Evolutionary conservation across 2,797 vertebrate genomes (phyloP), one percentile per base, ranked within the genome.

Genomic region (Enteromius treurensis): DNA sequence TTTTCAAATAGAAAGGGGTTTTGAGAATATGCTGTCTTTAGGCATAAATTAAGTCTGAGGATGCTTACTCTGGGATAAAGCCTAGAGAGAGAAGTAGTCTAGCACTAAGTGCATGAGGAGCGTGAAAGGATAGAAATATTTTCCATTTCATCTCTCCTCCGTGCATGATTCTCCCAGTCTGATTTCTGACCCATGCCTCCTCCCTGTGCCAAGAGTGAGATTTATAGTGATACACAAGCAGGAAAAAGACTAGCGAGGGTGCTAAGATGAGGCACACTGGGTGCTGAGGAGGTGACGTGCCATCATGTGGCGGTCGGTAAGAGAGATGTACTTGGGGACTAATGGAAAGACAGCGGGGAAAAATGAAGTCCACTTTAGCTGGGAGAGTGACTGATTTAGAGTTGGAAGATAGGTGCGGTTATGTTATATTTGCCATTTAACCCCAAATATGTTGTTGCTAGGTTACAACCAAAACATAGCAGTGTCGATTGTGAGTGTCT

Each of bases 381-480:
- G 32, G 47, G 23, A 49, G 58, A 83, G 40, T 58, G 75, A 81
- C 83, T 82, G 49, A 86, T 81, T 81, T 73, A 51, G 73, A 34
- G n/a, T 84, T 70, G 79, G 55, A 76, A 86, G 67, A 84, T 74
- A 78, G 76, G 86, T 87, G 76, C 53, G n/a, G 21, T 70, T 80
- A 86, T 81, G 79, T 84, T 82, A 87, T 70, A 87, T 76, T 80
- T 82, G 82, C 77, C 67, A 83, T 83, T 83, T 78, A 88, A 86
- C 82, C 80, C 65, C 40, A 82, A 78, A 82, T 67, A 80, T 83
- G 84, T 82, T 84, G 88, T 88, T 88, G 88, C 88, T 87, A 86
- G 88, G 88, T 64, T 88, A 88, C 88, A 77, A 82, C 26, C 77
- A 77, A 80, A 84, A 74, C 81, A 84, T 79, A 32, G 76, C 62